Base-by-base conservation (phyloP, 1,140 invertebrate species). In the Neuroterus valhalla region DNA sequence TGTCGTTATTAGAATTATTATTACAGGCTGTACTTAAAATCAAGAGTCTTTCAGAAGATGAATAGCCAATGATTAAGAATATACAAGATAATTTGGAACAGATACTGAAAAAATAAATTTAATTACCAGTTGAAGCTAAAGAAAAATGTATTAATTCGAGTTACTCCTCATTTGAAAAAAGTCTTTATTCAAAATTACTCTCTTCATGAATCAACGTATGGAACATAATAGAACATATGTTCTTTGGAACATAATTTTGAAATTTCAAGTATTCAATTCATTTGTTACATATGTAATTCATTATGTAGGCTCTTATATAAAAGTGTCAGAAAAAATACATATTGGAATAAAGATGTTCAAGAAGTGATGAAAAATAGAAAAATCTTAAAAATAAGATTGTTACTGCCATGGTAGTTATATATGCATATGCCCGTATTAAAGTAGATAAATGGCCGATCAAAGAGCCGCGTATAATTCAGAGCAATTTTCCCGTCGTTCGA, bases 41-140 rank as follows among this genome's bases (percentile, higher is more conserved):
- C 87, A 89, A 86, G 86, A 87, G 85, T 88, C 88, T 89, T 89
- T 89, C 88, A 89, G 85, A 78, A 82, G 84, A 87, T 89, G 88
- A 89, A 89, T 89, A 80, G 86, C 82, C 81, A 85, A 87, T 89
- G 86, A 89, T 89, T 88, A 88, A 88, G 86, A 85, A 83, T 83
- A 81, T 80, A 85, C 83, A 77, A 88, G 85, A 89, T 89, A 85
- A 86, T 84, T 80, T 62, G n/a, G 80, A 72, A 76, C 74, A 84
- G 81, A 84, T 84, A 82, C 80, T 79, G 78, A 76, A 79, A 75
- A 82, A 84, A 86, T 86, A 72, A 84, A 84, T 81, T 86, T 87
- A 87, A 87, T 87, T 87, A 87, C 81, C 79, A 78, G 81, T 71
- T 78, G 80, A 80, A 78, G 71, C 76, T 76, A 71, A 66, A 72